These are phyloP conservation scores for Neoscelio sp. DNA, from an alignment of 2,888 invertebrate species.

Conservation along the genomic window DNA sequence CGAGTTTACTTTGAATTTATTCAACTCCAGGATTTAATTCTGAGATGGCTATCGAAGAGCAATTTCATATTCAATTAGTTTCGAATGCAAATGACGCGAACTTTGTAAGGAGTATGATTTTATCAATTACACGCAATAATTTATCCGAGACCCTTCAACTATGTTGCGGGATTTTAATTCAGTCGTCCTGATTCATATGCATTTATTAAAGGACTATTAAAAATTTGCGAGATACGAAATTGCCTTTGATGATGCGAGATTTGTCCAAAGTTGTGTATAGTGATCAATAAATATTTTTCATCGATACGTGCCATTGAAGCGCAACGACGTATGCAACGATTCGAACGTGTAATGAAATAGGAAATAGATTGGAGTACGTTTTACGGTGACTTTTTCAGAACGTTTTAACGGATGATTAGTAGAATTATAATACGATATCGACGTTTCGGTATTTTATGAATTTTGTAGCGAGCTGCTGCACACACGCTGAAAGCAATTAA, in stretches of 20 bases:
- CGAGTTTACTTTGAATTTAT: constrained; percentile 40
- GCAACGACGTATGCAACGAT: no score
- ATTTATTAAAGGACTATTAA: constrained; percentile 30
- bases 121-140: constrained; percentile 48
- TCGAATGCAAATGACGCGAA: constrained; percentile 49
- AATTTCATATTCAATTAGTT: constrained; percentile 54
- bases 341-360: no score
- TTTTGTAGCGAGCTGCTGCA: no score
- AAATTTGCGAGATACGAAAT: constrained; percentile 20
- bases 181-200: constrained; percentile 14
- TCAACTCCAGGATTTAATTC: constrained; percentile 9
- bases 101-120: constrained; percentile 34
- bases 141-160: constrained; percentile 25
- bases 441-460: no score
- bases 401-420: no score
- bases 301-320: no score
- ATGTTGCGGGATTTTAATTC: constrained; percentile 36
- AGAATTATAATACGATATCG: no score
- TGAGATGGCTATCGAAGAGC: constrained; percentile 16
- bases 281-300: no score
- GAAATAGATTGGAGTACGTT: no score
- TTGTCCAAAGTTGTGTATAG: background rate
- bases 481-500: no score
- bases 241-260: background rate
- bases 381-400: no score